These are phyloP conservation scores for Lingula anatina DNA, from an alignment of 2,888 invertebrate genomes.

Conservation along the genomic window DNA sequence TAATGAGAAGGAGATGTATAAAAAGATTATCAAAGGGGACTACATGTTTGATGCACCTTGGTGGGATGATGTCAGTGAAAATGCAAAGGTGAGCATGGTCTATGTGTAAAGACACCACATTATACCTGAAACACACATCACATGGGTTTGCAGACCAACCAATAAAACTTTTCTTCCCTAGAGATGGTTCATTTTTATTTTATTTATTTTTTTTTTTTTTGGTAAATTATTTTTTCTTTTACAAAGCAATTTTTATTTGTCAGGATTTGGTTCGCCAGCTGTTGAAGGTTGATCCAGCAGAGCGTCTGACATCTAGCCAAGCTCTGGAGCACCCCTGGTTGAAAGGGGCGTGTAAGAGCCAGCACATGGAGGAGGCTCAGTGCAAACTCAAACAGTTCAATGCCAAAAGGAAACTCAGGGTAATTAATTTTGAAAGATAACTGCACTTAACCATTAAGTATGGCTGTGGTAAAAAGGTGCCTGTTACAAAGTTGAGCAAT, in stretches of 20 bases:
- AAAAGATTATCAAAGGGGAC: conserved; percentile 43
- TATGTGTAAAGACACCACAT: neutral
- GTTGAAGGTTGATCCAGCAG: conserved; percentile 27
- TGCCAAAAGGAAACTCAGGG: conserved; percentile 43
- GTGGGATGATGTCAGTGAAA: conserved; percentile 48
- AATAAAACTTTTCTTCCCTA: neutral
- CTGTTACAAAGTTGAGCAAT: too few species aligned
- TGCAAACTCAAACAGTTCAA: conserved; percentile 47
- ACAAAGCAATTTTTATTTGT: too few species aligned
- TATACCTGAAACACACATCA: neutral
- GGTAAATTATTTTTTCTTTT: too few species aligned
- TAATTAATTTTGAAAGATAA: conserved; percentile 14
- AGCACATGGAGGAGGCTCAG: conserved; percentile 37
- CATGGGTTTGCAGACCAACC: neutral
- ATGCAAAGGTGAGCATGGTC: conserved; percentile 40
- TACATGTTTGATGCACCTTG: conserved; percentile 42
- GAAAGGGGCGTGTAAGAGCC: conserved; percentile 28
- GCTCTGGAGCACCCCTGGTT: conserved; percentile 47
- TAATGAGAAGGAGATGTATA: conserved; percentile 41
- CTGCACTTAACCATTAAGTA: too few species aligned
- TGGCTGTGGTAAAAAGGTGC: too few species aligned
- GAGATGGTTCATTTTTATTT: neutral
- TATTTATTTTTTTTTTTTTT: conserved; percentile 1
- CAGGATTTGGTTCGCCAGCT: conserved; percentile 40
- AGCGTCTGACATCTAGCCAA: conserved; percentile 34